phyloP scores from a whole-genome alignment of 2,888 invertebrate genomes.

The Eumacrocentrus americanus region DNA sequence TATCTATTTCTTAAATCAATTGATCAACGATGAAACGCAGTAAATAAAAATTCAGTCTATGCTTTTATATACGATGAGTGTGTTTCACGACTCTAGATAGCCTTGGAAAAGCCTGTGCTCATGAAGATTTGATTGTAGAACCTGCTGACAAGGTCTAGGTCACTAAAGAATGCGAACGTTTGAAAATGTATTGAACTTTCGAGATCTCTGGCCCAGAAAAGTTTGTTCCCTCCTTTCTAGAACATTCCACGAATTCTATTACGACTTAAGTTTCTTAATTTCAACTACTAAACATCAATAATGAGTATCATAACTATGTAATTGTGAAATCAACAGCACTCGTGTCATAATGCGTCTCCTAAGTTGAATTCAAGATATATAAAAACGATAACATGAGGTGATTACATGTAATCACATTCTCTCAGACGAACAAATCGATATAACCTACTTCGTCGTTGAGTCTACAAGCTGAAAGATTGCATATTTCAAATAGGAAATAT shows the following conservation, averaged over 20 bases:
- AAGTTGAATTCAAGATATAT: no score
- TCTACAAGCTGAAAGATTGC: no score
- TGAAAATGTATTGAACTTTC: not conserved
- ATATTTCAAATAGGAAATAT: no score
- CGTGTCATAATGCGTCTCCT: no score
- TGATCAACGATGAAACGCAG: not conserved
- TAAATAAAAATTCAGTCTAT: not conserved
- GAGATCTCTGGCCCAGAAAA: not conserved
- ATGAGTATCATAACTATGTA: no score
- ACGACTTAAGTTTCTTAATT: no score
- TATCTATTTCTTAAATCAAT: no score
- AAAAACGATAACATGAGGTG: not conserved
- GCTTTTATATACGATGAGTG: not conserved
- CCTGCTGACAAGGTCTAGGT: not conserved
- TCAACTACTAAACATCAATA: no score
- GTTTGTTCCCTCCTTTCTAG: no score
- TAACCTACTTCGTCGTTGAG: not conserved
- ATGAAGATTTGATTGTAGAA: not conserved
- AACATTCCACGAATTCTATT: no score
- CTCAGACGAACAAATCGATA: not conserved
- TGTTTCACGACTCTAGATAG: constrained; percentile 1
- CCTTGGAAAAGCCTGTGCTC: no score
- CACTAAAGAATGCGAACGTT: not conserved
- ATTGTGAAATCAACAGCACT: no score
- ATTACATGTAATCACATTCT: not conserved